Base-by-base conservation (phyloP, 2,888 invertebrate genomes). In the Drosophila neotestacea region DNA sequence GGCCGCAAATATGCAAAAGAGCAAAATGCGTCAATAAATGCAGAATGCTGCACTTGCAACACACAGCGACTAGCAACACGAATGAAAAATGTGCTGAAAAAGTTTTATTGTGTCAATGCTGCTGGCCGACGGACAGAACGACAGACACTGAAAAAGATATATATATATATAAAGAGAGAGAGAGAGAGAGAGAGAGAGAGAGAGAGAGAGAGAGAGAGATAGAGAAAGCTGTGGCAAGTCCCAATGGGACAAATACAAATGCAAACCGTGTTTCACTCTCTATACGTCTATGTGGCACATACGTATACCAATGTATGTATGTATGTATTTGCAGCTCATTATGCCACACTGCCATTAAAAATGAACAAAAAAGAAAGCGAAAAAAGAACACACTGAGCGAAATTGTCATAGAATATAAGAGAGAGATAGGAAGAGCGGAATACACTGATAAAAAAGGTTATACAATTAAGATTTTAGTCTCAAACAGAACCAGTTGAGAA, bases 81-180 rank as follows among this genome's bases (percentile, higher is more conserved):
- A 76, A 70, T 73, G 75, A 70, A 69, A 73, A 74, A 78, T 73
- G 81, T 66, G 81, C 64, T 73, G 70, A 73, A 79, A 79, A 85
- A 85, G 79, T 77, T 83, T 79, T 88, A 88, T 83, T 88, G 85
- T 88, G 83, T 88, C 83, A 83, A 88, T 88, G 83, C 88, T 88
- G 88, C 85, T 82, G 82, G 76, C 60, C 62, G 60, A 79, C 47
- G 56, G 55, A 39, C 41, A 34, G 10, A 22, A 10, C 51, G 36
- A 44, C 7, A 50, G 16, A 42, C 11, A 16, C 7, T 16, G 7
- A 32, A 7, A 30, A 30, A 0, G 30, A 47, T 6, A 46, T 27
- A 11, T 9, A 38, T 32, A 32, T 16, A 16, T 16, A 16, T 16
- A 16, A n/a, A 38, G 9, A 32, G 13, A 27, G 7, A 27, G 16